These are phyloP conservation scores for Euplexia lucipara DNA, from an alignment of 2,888 invertebrate genomes.

Conservation along the genomic window DNA sequence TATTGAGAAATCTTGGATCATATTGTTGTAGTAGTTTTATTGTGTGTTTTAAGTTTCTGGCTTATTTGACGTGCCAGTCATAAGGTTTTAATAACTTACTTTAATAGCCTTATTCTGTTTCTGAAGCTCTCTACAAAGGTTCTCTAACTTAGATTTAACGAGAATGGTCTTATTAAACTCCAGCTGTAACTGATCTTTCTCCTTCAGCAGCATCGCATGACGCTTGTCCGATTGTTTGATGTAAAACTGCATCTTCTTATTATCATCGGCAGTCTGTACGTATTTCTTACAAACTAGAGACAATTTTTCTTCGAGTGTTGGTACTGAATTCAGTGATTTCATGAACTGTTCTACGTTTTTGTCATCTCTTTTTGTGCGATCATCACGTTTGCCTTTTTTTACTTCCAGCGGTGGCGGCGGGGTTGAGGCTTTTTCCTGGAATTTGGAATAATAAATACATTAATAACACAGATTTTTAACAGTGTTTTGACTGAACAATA, in stretches of 20 bases:
- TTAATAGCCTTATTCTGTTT: constrained; percentile 97
- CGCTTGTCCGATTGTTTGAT: constrained; percentile 92
- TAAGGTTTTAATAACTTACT: constrained; percentile 91
- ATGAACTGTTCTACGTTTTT: constrained; percentile 93
- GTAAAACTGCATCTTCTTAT: constrained; percentile 91
- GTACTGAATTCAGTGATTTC: constrained; percentile 90
- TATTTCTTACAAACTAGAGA: constrained; percentile 94
- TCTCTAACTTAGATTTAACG: constrained; percentile 96
- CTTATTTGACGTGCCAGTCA: too few species aligned
- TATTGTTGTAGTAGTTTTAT: too few species aligned
- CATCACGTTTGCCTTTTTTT: constrained; percentile 85
- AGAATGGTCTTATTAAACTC: constrained; percentile 96
- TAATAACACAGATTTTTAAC: not conserved
- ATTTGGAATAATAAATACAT: constrained; percentile 40
- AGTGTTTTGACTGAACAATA: too few species aligned
- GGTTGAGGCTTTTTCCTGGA: constrained; percentile 74
- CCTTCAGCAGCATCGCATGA: constrained; percentile 91
- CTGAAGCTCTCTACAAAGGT: constrained; percentile 97
- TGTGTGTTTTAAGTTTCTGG: too few species aligned
- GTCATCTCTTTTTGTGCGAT: constrained; percentile 88
- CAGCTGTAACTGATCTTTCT: constrained; percentile 95
- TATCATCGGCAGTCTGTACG: constrained; percentile 94
- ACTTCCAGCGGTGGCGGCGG: constrained; percentile 69
- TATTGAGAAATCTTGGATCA: too few species aligned
- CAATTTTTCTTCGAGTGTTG: constrained; percentile 93